Conservation (phyloP, 2,888 invertebrate genomes). For the Carabus problematicus region DNA sequence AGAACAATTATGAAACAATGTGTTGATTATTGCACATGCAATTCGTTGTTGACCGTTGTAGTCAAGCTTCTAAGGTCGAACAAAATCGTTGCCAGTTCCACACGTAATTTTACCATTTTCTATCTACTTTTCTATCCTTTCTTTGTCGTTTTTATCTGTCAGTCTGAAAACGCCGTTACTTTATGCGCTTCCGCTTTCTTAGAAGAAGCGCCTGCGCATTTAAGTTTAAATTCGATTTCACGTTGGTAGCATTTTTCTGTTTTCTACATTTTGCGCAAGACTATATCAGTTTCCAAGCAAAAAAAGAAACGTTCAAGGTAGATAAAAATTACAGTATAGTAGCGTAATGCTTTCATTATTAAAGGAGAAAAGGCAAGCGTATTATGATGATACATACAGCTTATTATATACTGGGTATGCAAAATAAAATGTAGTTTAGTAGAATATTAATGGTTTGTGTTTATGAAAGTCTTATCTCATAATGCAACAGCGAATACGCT, state of each 20-base stretch:
- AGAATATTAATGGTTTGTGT: no score
- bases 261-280: slow-evolving; percentile 16
- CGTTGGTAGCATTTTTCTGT: slow-evolving; percentile 27
- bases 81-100: slow-evolving; percentile 36
- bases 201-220: slow-evolving; percentile 15
- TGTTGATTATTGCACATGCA: no score
- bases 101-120: slow-evolving; percentile 41
- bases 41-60: slow-evolving; percentile 12
- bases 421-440: no score
- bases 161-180: slow-evolving; percentile 14
- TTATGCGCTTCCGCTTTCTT: background rate
- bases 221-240: slow-evolving; percentile 24
- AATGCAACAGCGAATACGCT: no score
- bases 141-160: slow-evolving; percentile 36
- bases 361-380: no score
- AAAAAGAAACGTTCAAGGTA: background rate
- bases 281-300: slow-evolving; percentile 3
- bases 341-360: background rate
- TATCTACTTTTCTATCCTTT: slow-evolving; percentile 37
- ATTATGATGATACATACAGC: no score
- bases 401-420: no score
- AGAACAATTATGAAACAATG: no score
- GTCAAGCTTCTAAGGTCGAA: slow-evolving; percentile 22
- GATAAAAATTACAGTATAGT: slow-evolving; percentile 1
- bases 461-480: no score